Evolutionary conservation across 2,888 invertebrate species (phyloP), one percentile per base, ranked within the genome.

Genomic region (Pachycephus smyrnensis): DNA sequence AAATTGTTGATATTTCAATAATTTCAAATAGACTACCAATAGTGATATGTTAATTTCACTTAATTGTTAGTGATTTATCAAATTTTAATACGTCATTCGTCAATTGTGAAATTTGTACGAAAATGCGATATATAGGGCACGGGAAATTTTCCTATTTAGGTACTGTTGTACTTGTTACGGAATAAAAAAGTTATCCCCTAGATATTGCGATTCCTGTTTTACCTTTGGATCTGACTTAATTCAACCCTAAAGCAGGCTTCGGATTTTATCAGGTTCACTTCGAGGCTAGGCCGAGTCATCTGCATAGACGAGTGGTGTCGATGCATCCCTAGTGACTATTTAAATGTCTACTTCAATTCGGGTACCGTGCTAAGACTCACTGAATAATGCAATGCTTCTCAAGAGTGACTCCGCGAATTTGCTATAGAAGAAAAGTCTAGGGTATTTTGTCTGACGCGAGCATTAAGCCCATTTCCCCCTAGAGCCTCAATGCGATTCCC

Each of bases 281-380:
- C 80, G 78, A 82, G 78, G 81, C 83, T 82, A 77, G 83, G 79
- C 23, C 55, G 23, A 55, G 77, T 80, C 80, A 83, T 82, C 84
- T 82, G 79, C 83, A 84, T 83, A 83, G 68, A 81, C 79, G 81
- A 71, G 71, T 32, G 71, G 73, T 30, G 76, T 68, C 31, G 75
- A 80, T 75, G 80, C 81, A 33, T 37, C 76, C 78, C 80, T 74
- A 77, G 80, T 81, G 79, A 77, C 80, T 80, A 82, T 80, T 83
- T 83, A 84, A 82, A 83, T 80, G 81, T 83, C 82, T 80, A 37
- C 74, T 76, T 73, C 68, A 71, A 71, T 71, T 71, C 71, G 71
- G 69, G 31, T 33, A 31, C 55, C 32, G 31, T 12, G 74, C 30
- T 35, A 33, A 74, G 37, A 74, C 33, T 69, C 80, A 74, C 32